A percentile compares a stretch with the other conserved stretches of the same genome.
Conservation (phyloP, 2,888 invertebrate species). For the Microplitis deprimator region DNA sequence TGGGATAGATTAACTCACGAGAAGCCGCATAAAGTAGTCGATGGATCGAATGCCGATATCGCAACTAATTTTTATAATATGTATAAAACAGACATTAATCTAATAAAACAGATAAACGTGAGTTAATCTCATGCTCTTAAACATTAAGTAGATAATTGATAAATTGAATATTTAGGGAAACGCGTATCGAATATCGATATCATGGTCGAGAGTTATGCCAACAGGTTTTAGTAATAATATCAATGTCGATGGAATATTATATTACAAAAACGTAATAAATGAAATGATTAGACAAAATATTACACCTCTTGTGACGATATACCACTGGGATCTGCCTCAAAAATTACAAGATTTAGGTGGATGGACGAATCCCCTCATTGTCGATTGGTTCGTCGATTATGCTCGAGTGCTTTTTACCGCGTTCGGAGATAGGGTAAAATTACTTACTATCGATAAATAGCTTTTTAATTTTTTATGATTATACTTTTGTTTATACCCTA, state of each 20-base stretch:
- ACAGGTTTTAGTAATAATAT: slow-evolving; percentile 72
- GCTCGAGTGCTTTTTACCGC: slow-evolving; percentile 76
- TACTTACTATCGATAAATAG: neutral
- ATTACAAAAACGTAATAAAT: slow-evolving; percentile 84
- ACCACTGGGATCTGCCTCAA: slow-evolving; percentile 75
- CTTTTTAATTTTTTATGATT: neutral
- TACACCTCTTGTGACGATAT: slow-evolving; percentile 75
- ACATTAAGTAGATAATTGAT: neutral
- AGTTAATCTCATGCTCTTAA: neutral
- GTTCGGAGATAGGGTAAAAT: slow-evolving; percentile 75
- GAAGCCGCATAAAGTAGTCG: slow-evolving; percentile 73
- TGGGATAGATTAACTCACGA: slow-evolving; percentile 80
- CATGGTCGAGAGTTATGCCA: slow-evolving; percentile 67
- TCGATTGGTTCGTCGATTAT: slow-evolving; percentile 78
- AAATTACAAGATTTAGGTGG: slow-evolving; percentile 78
- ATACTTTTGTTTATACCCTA: neutral
- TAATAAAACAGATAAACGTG: slow-evolving; percentile 49
- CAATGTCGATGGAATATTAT: slow-evolving; percentile 80
- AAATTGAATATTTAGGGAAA: slow-evolving; percentile 12
- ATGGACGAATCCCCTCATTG: slow-evolving; percentile 79
- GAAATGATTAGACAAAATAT: slow-evolving; percentile 77
- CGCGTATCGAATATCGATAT: slow-evolving; percentile 69
- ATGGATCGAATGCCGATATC: slow-evolving; percentile 76
- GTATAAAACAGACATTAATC: slow-evolving; percentile 72
- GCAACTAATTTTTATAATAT: slow-evolving; percentile 81